Conservation (phyloP, 1,140 invertebrate genomes). For the Laodelphax striatellus region DNA sequence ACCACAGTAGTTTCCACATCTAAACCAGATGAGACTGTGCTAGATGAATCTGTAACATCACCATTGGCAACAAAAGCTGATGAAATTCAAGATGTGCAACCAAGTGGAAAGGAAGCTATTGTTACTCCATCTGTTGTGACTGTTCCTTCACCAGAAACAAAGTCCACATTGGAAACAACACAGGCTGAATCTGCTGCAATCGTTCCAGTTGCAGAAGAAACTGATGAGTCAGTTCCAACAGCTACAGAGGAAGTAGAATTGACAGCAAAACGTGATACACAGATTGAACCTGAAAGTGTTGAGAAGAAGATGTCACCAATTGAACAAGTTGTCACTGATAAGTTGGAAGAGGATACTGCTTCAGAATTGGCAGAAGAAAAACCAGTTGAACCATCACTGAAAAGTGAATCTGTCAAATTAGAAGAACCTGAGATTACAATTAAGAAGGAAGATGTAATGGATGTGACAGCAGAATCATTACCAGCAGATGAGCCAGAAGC, state of each 20-base stretch:
- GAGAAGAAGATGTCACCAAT: too few species aligned
- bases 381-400: not conserved
- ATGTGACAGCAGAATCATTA: not conserved
- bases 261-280: too few species aligned
- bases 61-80: not conserved
- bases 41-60: not conserved
- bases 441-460: not conserved
- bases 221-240: too few species aligned
- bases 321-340: too few species aligned
- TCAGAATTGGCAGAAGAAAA: slow-evolving; percentile 5
- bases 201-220: too few species aligned
- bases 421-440: slow-evolving; percentile 2
- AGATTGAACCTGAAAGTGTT: too few species aligned
- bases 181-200: too few species aligned
- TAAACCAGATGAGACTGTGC: not conserved
- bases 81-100: not conserved
- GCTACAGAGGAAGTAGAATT: too few species aligned
- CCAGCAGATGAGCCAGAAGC: not conserved
- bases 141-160: not conserved
- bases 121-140: not conserved
- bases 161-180: too few species aligned
- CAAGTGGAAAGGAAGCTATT: not conserved
- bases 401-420: not conserved
- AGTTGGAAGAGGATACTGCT: too few species aligned
- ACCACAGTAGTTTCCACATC: not conserved